A percentile compares a stretch with the other conserved stretches of the same genome.
Conservation (phyloP, 2,888 invertebrate genomes). For the Litoditis marina region DNA sequence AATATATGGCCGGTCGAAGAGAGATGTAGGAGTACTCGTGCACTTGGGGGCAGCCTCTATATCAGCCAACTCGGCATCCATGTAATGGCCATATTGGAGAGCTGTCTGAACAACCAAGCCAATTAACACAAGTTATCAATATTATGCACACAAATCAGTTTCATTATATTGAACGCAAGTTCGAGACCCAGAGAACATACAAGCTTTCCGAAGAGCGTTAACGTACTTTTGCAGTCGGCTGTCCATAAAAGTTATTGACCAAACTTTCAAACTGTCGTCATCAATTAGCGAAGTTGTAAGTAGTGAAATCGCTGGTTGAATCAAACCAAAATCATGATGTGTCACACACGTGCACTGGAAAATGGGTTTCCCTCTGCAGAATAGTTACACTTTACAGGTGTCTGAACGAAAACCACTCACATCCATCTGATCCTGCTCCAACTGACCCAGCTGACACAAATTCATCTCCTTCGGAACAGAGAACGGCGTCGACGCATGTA, state of each 20-base stretch:
- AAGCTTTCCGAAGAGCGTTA: background rate
- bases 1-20: slow-evolving; percentile 7
- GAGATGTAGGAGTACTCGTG: background rate
- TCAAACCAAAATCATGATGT: too few relatives aligned
- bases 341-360: too few relatives aligned
- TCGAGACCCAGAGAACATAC: background rate
- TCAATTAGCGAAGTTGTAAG: too few relatives aligned
- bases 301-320: too few relatives aligned
- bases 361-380: too few relatives aligned
- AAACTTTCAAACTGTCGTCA: too few relatives aligned
- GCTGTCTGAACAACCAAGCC: slow-evolving; percentile 4
- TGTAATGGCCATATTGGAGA: slow-evolving; percentile 7
- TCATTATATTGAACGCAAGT: too few relatives aligned
- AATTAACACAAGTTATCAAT: background rate
- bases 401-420: too few relatives aligned
- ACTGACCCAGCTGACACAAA: background rate
- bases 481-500: slow-evolving; percentile 4
- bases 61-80: slow-evolving; percentile 14
- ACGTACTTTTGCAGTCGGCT: background rate
- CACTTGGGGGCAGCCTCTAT: background rate
- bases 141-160: too few relatives aligned
- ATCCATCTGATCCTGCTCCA: slow-evolving; percentile 5
- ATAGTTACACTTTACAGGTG: too few relatives aligned
- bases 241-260: background rate
- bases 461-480: background rate